Evolutionary conservation across 2,888 invertebrate species (phyloP).

Genomic region (Invenusta paracnida): DNA sequence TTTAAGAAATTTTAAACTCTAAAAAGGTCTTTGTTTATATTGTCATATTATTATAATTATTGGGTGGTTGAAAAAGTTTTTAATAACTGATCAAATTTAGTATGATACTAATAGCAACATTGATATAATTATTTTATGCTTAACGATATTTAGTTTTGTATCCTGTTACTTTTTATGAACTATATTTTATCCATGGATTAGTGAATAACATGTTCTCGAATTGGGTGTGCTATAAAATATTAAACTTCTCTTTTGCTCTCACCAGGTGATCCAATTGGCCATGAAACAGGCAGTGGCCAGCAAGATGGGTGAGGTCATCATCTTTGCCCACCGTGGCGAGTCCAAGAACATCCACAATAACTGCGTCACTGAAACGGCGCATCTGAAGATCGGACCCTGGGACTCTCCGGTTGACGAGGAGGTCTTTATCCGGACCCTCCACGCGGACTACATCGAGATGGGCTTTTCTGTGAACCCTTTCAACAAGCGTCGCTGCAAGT

Average conservation of each 20-base stretch:
- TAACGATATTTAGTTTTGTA: too few relatives aligned
- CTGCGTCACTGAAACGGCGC: slow-evolving; percentile 54
- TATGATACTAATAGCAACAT: too few relatives aligned
- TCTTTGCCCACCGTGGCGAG: slow-evolving; percentile 53
- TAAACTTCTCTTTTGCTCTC: slow-evolving; percentile 47
- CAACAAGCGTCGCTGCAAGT: slow-evolving; percentile 53
- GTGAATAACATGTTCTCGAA: too few relatives aligned
- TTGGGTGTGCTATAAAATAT: too few relatives aligned
- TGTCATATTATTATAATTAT: too few relatives aligned
- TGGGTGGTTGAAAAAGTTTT: too few relatives aligned
- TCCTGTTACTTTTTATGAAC: too few relatives aligned
- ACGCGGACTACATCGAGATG: slow-evolving; percentile 53
- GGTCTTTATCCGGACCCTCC: slow-evolving; percentile 52
- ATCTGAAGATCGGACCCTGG: slow-evolving; percentile 55
- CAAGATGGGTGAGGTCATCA: slow-evolving; percentile 52
- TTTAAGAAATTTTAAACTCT: too few relatives aligned
- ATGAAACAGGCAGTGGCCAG: slow-evolving; percentile 53
- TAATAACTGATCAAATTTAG: too few relatives aligned
- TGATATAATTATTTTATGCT: too few relatives aligned
- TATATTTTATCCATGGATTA: too few relatives aligned
- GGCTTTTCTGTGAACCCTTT: slow-evolving; percentile 53
- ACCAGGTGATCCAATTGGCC: slow-evolving; percentile 50
- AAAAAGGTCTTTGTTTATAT: too few relatives aligned
- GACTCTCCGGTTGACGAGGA: slow-evolving; percentile 54
- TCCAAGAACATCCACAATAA: slow-evolving; percentile 53